phyloP scores from a whole-genome alignment of 1,140 invertebrate species.

The Calycopis cecrops region DNA sequence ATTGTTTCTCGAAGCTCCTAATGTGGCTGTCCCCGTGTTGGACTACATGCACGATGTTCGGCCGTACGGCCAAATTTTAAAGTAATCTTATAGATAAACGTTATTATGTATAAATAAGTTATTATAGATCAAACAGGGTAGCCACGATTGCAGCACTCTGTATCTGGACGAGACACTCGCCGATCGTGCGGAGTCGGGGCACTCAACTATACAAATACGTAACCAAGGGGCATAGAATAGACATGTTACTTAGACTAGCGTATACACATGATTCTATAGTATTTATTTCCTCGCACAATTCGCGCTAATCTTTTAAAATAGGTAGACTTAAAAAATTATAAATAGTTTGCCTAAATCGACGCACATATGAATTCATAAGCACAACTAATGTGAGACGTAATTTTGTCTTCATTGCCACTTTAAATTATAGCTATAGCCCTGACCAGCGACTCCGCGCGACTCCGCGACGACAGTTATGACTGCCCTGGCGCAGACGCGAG shows the following conservation, averaged over 20 bases:
- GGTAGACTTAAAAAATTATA: constrained; percentile 23
- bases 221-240: constrained; percentile 20
- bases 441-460: neutral
- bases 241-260: constrained; percentile 22
- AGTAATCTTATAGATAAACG: constrained; percentile 61
- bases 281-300: constrained; percentile 29
- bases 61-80: constrained; percentile 36
- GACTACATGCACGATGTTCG: constrained; percentile 34
- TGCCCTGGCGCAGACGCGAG: constrained; percentile 24
- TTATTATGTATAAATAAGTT: constrained; percentile 60
- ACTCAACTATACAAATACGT: neutral
- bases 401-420: constrained; percentile 12
- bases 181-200: constrained; percentile 26
- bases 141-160: constrained; percentile 66
- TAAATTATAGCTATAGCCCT: constrained; percentile 6
- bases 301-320: constrained; percentile 26
- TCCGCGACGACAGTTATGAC: neutral
- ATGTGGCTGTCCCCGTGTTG: constrained; percentile 25
- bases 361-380: constrained; percentile 22
- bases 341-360: constrained; percentile 28
- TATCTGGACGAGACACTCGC: constrained; percentile 52
- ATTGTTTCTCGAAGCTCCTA: constrained; percentile 1
- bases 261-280: constrained; percentile 12
- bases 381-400: constrained; percentile 12
- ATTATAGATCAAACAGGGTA: constrained; percentile 72